Evolutionary conservation across 2,113 vertebrate genomes (phyloP), one percentile per base, ranked within the genome.

Genomic region (Heterochromis multidens): DNA sequence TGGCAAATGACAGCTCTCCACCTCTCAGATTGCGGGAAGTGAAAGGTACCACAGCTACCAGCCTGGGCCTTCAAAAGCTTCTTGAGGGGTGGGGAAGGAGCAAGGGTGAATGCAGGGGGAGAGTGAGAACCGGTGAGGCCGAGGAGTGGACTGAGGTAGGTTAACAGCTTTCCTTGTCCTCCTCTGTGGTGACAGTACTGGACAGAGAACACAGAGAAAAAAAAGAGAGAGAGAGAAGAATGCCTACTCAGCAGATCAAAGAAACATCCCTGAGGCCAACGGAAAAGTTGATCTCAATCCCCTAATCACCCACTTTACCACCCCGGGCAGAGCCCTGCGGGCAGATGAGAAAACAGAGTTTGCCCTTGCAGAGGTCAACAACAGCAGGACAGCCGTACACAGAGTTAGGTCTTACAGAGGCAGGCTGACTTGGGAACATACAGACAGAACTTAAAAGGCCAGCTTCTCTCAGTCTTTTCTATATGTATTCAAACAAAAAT

Each of bases 1-100:
- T 96, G 95, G 94, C 95, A 97, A 97, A 97, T 97, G 96, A 97
- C 97, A 97, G 96, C 96, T 97, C 96, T 96, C 95, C 85, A 81
- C 87, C 94, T 96, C 95, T 96, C 95, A 87, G 91, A 95, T 96
- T 96, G 95, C 95, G 76, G 93, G 92, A 95, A 96, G 93, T 91
- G 91, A 95, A 95, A 95, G 91, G 91, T 93, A 93, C 93, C 90
- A 79, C 91, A 7, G 74, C 82, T 70, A 83, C 89, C 58, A 67
- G 76, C 78, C 91, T n/a, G 70, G 83, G 84, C 40, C 84, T 83
- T 87, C 59, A 25, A 87, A 85, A 43, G 79, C 90, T 78, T 88
- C 61, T 81, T 77, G 27, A 77, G 80, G 80, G 78, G 33, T 27
- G 80, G 79, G 7, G 86, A 67, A 57, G 79, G 82, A 76, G 82